A percentile compares a stretch with the other conserved stretches of the same genome.
Conservation (phyloP, 2,888 invertebrate genomes). For the Tiphia femorata region DNA sequence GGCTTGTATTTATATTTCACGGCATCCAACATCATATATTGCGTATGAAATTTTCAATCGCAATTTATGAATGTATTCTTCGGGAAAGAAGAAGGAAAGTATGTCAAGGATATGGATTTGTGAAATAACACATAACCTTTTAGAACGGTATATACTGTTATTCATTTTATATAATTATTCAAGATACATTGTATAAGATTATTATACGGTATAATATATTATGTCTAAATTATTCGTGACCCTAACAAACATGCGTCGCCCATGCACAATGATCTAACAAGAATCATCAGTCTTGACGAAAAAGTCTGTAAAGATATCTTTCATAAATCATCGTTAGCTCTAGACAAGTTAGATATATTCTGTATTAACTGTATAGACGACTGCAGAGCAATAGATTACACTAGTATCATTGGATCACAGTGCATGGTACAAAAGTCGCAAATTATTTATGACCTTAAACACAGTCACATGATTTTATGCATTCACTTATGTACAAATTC, state of each 20-base stretch:
- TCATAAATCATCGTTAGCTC: slow-evolving; percentile 8
- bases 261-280: slow-evolving; percentile 27
- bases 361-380: not conserved
- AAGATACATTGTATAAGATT: slow-evolving; percentile 27
- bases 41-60: too few species aligned
- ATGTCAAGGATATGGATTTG: too few species aligned
- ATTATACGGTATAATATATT: slow-evolving; percentile 42
- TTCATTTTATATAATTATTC: slow-evolving; percentile 33
- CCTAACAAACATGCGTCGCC: slow-evolving; percentile 15
- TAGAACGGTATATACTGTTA: slow-evolving; percentile 25
- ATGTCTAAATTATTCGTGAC: slow-evolving; percentile 18
- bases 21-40: too few species aligned
- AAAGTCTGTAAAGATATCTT: slow-evolving; percentile 17
- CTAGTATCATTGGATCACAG: slow-evolving; percentile 8
- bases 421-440: slow-evolving; percentile 10
- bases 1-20: too few species aligned
- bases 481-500: slow-evolving; percentile 31
- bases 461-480: slow-evolving; percentile 9
- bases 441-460: slow-evolving; percentile 15
- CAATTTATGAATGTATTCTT: too few species aligned
- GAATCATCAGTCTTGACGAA: slow-evolving; percentile 26
- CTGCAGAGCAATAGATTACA: not conserved
- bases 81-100: too few species aligned
- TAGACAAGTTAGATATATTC: not conserved
- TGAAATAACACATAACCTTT: too few species aligned